Conservation (phyloP, 2,113 vertebrate genomes). For the Procavia capensis region DNA sequence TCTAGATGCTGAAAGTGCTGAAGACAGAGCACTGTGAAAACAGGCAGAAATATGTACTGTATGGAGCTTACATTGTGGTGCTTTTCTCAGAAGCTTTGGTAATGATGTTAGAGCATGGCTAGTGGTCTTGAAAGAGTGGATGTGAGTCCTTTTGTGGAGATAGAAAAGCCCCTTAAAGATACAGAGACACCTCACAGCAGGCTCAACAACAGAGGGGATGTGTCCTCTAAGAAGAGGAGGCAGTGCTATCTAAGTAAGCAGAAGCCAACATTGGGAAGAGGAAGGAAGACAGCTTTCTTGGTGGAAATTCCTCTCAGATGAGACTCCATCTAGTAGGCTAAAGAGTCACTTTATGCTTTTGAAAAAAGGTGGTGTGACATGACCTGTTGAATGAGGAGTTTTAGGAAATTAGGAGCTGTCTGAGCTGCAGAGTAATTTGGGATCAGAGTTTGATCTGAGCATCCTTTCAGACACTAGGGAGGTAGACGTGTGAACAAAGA, state of each 20-base stretch:
- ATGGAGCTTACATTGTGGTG: fast-evolving
- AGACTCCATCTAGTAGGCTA: neutral
- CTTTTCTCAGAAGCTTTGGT: neutral
- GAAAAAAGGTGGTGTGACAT: neutral
- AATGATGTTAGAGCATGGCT: neutral
- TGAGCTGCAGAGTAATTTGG: neutral
- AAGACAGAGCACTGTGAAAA: neutral
- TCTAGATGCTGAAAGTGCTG: neutral
- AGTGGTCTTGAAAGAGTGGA: neutral
- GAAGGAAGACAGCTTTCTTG: neutral
- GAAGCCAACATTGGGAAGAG: neutral
- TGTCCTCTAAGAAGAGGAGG: neutral
- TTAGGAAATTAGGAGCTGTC: neutral
- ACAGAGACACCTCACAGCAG: neutral
- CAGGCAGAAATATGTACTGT: neutral
- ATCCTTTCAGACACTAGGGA: fast-evolving
- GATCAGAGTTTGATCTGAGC: neutral
- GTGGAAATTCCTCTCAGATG: neutral
- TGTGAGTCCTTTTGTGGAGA: neutral
- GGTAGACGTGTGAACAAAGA: neutral
- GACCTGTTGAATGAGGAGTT: neutral
- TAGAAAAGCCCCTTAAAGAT: neutral
- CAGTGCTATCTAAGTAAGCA: neutral
- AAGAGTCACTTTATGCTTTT: neutral
- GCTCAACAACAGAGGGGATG: neutral